phyloP scores from a whole-genome alignment of 2,797 vertebrate species.

The Mareca penelope region DNA sequence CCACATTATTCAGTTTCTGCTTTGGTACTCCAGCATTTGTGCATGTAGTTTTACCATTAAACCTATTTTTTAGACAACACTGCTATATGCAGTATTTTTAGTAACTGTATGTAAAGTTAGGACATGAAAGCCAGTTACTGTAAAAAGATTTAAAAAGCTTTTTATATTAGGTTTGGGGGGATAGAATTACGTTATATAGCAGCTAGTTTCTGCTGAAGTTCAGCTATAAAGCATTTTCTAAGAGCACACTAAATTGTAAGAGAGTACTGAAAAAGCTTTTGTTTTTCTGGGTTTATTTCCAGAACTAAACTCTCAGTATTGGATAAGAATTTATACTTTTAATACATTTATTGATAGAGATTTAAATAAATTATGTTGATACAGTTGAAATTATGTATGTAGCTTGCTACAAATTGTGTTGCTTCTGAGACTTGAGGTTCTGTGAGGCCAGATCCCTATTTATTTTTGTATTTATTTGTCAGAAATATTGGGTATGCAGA shows the following conservation, averaged over 20 bases:
- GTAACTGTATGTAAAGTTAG: constrained; percentile 67
- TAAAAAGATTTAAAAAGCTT: constrained; percentile 69
- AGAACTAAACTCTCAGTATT: constrained; percentile 67
- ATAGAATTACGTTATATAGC: constrained; percentile 62
- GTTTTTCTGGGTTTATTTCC: constrained; percentile 61
- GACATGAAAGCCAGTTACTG: constrained; percentile 69
- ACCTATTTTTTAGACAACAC: constrained; percentile 56
- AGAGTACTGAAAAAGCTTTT: constrained; percentile 56
- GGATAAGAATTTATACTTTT: constrained; percentile 71
- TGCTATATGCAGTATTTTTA: constrained; percentile 56
- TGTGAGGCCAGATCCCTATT: constrained; percentile 72
- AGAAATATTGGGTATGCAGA: constrained; percentile 43
- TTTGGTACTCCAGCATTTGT: constrained; percentile 50
- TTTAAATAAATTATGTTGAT: constrained; percentile 74
- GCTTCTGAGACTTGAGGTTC: constrained; percentile 65
- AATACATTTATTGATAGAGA: constrained; percentile 61
- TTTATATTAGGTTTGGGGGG: constrained; percentile 64
- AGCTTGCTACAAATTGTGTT: constrained; percentile 59
- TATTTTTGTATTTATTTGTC: constrained; percentile 80
- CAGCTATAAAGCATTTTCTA: constrained; percentile 66
- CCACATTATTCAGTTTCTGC: constrained; percentile 49
- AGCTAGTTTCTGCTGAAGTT: constrained; percentile 65
- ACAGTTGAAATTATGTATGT: constrained; percentile 67
- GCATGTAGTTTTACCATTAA: constrained; percentile 63
- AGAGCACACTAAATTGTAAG: constrained; percentile 59